Percentiles rank a stretch among this genome's conserved stretches.
Conservation (phyloP, 2,797 vertebrate genomes). For the Arremon brunneinucha region DNA sequence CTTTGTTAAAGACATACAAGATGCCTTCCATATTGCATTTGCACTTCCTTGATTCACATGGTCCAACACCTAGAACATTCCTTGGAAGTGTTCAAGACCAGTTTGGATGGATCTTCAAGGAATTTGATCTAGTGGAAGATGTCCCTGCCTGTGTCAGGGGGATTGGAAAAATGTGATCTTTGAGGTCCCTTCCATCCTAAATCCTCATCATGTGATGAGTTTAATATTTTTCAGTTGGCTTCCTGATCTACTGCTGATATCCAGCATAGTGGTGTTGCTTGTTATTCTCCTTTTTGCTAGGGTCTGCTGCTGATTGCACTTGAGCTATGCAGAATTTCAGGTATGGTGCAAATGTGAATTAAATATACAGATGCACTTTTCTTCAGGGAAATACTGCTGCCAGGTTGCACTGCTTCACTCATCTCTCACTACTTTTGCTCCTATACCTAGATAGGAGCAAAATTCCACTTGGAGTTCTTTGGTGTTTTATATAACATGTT, state of each 20-base stretch:
- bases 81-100: background rate
- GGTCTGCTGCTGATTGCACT: background rate
- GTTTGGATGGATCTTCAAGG: background rate
- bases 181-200: background rate
- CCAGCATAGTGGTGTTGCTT: background rate
- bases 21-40: background rate
- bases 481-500: fast-evolving
- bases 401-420: background rate
- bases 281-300: background rate
- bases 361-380: background rate
- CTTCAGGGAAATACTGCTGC: background rate
- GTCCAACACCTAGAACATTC: background rate
- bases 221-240: background rate
- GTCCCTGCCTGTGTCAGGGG: background rate
- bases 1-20: background rate
- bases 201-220: background rate
- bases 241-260: background rate
- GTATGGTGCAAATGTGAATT: background rate
- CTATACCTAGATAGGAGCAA: background rate
- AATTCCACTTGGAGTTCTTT: background rate
- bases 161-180: background rate
- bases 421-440: background rate
- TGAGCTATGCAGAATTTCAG: background rate
- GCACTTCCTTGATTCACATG: background rate
- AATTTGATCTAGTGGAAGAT: background rate